Evolutionary conservation across 2,113 vertebrate genomes (phyloP), one percentile per base, ranked within the genome.

Genomic region (Podarcis raffonei): DNA sequence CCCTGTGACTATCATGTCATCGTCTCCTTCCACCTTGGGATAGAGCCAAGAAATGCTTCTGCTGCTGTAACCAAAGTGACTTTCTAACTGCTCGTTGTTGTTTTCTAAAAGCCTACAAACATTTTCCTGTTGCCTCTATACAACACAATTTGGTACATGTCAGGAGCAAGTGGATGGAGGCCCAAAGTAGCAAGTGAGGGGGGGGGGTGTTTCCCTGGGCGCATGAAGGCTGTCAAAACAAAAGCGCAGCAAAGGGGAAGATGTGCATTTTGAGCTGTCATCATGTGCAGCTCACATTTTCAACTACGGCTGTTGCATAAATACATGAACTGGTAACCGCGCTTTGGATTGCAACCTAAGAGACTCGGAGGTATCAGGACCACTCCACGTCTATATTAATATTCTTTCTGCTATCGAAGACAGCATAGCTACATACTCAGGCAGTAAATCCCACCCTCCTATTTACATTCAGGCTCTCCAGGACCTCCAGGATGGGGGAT

Each of bases 351-450:
- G 53, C 59, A 66, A 90, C 85, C 81, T 82, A 90, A 92, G 79
- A 89, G 87, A 92, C 87, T 80, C 2, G 2, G 53, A 48, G 69
- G 81, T 88, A 90, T 48, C 4, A 78, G 59, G 82, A 81, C 65
- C 30, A 62, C 83, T 77, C 84, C 93, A 84, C 81, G 83, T 74
- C 39, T 27, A 80, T 92, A 65, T 89, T 89, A 93, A 83, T 92
- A 94, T 90, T 93, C 89, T 68, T 88, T 20, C 81, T 91, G 87
- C 86, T 89, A 69, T 77, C 92, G 57, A 89, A 92, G 77, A 81
- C 25, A 81, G 90, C 27, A 62, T 75, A 88, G 35, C 62, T 65
- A 8, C 7, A 35, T 66, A 13, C 20, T 53, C 48, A 35, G 39
- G 72, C 59, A 65, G 6, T 66, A 42, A 76, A 83, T 76, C n/a